These are phyloP conservation scores for Acanthaster planci DNA, from an alignment of 35 echinoderm and acorn worm genomes.

Conservation along the genomic window DNA sequence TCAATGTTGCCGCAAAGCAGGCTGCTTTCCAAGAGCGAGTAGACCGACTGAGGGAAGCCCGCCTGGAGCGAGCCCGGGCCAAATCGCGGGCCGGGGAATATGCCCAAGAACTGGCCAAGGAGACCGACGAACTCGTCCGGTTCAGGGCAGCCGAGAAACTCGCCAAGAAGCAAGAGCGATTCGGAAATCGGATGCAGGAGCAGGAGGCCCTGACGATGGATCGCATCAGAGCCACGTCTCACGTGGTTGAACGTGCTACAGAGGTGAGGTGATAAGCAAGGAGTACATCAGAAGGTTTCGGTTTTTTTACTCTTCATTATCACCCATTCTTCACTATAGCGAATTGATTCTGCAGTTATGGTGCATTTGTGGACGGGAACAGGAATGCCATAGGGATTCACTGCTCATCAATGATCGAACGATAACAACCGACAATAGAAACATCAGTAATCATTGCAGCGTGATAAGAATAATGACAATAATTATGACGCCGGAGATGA, in stretches of 20 bases:
- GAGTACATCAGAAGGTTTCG: no score
- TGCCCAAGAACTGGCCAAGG: background rate
- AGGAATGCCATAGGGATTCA: no score
- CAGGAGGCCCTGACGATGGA: background rate
- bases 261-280: background rate
- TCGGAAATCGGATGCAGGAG: background rate
- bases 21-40: background rate
- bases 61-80: background rate
- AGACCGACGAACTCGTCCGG: background rate
- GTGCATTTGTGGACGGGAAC: no score
- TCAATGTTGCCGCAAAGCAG: background rate
- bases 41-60: background rate
- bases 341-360: background rate
- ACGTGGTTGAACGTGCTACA: background rate
- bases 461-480: no score
- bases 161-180: slow-evolving; percentile 1
- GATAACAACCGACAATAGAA: no score
- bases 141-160: background rate
- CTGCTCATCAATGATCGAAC: no score
- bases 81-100: slow-evolving; percentile 5
- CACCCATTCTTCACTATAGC: no score
- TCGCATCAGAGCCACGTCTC: slow-evolving; percentile 16
- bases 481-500: no score
- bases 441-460: no score
- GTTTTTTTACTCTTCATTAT: no score